Percentiles rank a stretch among this genome's conserved stretches.
Conservation (phyloP, 1,140 invertebrate species). For the Steinernema khuongi region DNA sequence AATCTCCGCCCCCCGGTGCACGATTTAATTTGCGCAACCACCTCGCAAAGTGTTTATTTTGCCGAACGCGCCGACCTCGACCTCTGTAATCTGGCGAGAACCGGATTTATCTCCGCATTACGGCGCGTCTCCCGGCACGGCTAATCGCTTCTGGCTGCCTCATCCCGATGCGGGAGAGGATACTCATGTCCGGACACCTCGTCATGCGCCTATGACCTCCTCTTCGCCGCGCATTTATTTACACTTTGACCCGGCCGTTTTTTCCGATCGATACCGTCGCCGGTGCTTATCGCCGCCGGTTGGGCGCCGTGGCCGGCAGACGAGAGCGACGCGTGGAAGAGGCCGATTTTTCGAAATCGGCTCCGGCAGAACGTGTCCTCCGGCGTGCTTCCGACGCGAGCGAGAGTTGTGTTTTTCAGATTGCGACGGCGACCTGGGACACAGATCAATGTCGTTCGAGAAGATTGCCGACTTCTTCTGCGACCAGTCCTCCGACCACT, state of each 20-base stretch:
- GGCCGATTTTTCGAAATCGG: not conserved
- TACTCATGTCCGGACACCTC: no score
- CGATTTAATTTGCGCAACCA: no score
- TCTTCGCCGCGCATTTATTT: not conserved
- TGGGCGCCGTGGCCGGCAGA: not conserved
- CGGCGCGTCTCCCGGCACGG: no score
- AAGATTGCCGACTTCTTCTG: not conserved
- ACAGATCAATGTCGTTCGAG: not conserved
- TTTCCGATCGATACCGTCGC: not conserved
- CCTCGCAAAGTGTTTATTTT: not conserved
- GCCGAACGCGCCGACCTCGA: not conserved
- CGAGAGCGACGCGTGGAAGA: not conserved
- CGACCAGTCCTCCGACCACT: not conserved
- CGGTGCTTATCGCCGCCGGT: not conserved
- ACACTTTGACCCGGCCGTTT: not conserved
- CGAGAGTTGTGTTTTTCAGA: not conserved
- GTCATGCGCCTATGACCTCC: no score
- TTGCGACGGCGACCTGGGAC: no score
- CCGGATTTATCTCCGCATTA: conserved; percentile 1
- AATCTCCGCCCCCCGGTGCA: no score
- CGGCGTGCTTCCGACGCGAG: no score
- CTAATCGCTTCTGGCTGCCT: no score
- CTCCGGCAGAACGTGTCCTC: not conserved
- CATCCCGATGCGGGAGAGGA: no score
- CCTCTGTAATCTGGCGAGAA: not conserved